Evolutionary conservation across 2,888 invertebrate genomes (phyloP), one percentile per base, ranked within the genome.

Genomic region (Gerris lacustris): DNA sequence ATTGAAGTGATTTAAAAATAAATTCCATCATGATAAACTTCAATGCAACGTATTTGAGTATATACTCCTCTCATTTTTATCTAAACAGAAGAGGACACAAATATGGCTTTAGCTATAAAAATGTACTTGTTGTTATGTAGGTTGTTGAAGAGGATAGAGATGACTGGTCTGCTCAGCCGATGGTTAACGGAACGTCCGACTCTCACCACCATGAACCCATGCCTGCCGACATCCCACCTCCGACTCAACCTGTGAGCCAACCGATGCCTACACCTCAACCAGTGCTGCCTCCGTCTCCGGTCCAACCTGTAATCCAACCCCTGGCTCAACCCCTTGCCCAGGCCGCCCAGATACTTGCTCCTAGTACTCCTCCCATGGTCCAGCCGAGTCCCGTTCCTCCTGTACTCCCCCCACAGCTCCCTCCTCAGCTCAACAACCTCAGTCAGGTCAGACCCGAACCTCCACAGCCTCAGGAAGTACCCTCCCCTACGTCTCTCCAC

Each of bases 181-280:
- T 77, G 45, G 75, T 80, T 45, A 80, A 80, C 68, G 81, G 81
- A 72, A 78, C 79, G 5, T 79, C 81, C 69, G 81, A 81, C 70
- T 80, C 80, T 70, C 80, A 81, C 62, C 76, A 79, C 31, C 72
- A 72, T 68, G 67, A 74, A 64, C 75, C 75, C 9, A 74, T 74
- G 69, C 75, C 69, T 11, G 69, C 72, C 6, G 71, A 76, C 67
- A 78, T 77, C 67, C 67, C 70, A 6, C 55, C 66, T 1, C 44
- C 63, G 11, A 67, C 71, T 31, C 44, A 68, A n/a, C 44, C 55
- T 5, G 47, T 44, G 6, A 63, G 44, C 15, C 62, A 44, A 44
- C 45, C 63, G 44, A 66, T 31, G 9, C 70, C 55, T 1, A 31
- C 67, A 18, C 17, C 68, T 6, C 62, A 47, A n/a, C 68, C 72